Evolutionary conservation across 2,888 invertebrate species (phyloP).

Genomic region (Thymelicus lineola): DNA sequence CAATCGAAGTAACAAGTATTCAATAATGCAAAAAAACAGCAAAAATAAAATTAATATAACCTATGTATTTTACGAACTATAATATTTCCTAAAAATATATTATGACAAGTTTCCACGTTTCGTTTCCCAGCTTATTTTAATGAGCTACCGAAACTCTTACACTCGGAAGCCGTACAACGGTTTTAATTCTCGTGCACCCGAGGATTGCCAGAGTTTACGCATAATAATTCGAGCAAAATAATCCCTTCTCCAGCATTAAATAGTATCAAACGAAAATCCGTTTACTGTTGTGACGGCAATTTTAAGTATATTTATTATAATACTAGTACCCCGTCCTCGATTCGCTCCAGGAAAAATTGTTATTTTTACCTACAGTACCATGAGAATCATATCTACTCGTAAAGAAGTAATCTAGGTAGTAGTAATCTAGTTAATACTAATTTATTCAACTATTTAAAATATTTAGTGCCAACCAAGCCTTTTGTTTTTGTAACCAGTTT

Average conservation of each 20-base stretch:
- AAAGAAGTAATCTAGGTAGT: no score
- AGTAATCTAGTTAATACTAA: no score
- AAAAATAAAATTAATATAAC: not conserved
- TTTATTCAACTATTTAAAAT: no score
- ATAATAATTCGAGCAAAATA: constrained; percentile 59
- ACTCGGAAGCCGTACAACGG: constrained; percentile 24
- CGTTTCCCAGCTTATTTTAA: constrained; percentile 36
- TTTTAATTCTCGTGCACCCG: constrained; percentile 27
- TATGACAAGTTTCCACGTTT: constrained; percentile 24
- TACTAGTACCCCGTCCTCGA: no score
- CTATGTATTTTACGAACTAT: constrained; percentile 5
- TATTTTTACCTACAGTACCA: no score
- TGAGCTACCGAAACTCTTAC: constrained; percentile 35
- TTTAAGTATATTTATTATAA: not conserved
- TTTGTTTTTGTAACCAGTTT: no score
- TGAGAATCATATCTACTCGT: no score
- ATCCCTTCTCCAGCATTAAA: constrained; percentile 53
- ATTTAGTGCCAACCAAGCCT: no score
- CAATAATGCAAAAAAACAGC: no score
- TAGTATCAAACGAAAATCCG: constrained; percentile 54
- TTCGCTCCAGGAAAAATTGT: no score
- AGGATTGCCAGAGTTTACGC: constrained; percentile 51
- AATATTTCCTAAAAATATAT: constrained; percentile 26
- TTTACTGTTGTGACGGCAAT: constrained; percentile 50
- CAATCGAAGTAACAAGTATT: no score